Evolutionary conservation across 2,888 invertebrate genomes (phyloP), one percentile per base, ranked within the genome.

Genomic region (Latrodectus hesperus): DNA sequence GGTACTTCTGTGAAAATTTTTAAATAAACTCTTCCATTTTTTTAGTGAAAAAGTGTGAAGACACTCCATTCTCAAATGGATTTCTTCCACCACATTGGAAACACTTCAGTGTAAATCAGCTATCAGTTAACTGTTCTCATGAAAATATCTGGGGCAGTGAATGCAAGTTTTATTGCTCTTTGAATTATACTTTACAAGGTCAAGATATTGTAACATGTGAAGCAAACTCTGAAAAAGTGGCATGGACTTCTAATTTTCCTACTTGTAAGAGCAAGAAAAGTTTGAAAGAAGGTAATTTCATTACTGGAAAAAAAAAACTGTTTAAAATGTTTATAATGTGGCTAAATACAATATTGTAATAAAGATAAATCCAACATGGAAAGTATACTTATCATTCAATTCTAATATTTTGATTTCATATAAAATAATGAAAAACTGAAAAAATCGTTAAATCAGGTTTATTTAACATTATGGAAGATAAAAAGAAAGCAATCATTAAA

Each of bases 121-220:
- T 38, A 38, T 38, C 81, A 9, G 72, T 88, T 12, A 55, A 85
- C 22, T 88, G 88, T 38, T 83, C 81, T 10, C 60, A 85, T 52
- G 88, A 77, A n/a, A 70, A 60, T n/a, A 52, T 85, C 22, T 85
- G 84, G 88, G 88, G 88, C 26, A 88, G 88, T 60, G 70, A 73
- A n/a, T 88, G 88, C 55, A 17, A 55, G 9, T 84, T 88, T 16
- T 70, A 68, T 10, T 88, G 88, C 64, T 74, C 52, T 38, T 14
- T 75, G 0, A 74, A 72, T 51, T 85, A 68, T 76, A 70, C 76
- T 9, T 68, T 88, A 8, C 72, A 71, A 14, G 84, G 84, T 60
- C 52, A 72, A 17, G 17, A 10, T 67, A 60, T 67, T 5, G n/a
- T 85, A 49, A 64, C 26, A 5, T 85, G 85, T 65, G 79, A 79